Percentiles rank a stretch among this genome's conserved stretches.
These are phyloP conservation scores for Branchinecta sandiegonensis DNA, from an alignment of 2,888 invertebrate species.

Conservation along the genomic window DNA sequence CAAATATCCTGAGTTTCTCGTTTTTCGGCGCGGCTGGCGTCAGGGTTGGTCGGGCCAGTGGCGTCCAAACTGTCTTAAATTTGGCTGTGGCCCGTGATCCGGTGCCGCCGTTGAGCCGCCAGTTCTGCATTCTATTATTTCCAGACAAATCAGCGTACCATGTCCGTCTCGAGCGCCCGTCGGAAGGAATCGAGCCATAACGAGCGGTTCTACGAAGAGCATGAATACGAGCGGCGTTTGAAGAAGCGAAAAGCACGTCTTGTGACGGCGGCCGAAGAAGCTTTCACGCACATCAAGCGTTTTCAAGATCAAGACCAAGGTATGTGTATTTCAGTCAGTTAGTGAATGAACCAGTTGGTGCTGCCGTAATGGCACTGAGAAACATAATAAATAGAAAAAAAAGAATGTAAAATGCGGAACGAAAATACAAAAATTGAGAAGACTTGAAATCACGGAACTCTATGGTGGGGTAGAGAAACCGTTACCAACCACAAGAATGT, in stretches of 20 bases:
- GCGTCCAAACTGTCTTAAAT: too few species aligned
- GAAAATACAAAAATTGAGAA: too few species aligned
- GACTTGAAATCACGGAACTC: too few species aligned
- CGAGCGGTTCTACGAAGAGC: constrained; percentile 93
- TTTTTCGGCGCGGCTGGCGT: too few species aligned
- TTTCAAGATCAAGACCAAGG: constrained; percentile 45
- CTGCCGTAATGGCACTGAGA: background rate
- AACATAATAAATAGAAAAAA: constrained; percentile 9
- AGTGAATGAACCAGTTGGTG: background rate
- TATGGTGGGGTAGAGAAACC: too few species aligned
- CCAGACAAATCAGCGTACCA: constrained; percentile 4
- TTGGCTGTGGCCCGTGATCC: constrained; percentile 1
- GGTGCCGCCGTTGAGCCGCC: background rate
- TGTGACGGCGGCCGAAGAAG: constrained; percentile 88
- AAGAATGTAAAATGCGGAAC: background rate
- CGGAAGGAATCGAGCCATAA: constrained; percentile 85
- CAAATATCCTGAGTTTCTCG: too few species aligned
- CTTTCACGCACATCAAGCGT: constrained; percentile 89
- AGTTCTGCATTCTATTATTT: constrained; percentile 17
- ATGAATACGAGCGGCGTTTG: constrained; percentile 85
- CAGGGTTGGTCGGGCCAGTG: too few species aligned
- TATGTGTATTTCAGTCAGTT: constrained; percentile 27
- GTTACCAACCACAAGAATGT: too few species aligned
- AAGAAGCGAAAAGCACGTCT: constrained; percentile 77
- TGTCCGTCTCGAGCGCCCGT: constrained; percentile 54